Conservation (phyloP, 2,888 invertebrate species). For the Sminthurides aquaticus region DNA sequence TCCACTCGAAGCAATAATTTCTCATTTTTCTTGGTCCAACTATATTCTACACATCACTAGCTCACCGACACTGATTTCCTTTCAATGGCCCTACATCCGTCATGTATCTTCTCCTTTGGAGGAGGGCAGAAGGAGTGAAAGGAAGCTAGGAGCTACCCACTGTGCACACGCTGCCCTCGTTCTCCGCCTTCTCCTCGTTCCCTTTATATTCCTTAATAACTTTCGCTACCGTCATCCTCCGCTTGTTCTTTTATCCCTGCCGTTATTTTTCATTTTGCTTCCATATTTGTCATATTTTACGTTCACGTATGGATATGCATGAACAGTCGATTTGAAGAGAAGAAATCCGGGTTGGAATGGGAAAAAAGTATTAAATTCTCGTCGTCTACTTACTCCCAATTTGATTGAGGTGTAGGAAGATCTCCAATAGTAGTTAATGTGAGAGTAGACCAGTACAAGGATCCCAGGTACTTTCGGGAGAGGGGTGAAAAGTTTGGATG, state of each 20-base stretch:
- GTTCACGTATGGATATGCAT: too few relatives aligned
- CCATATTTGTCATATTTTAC: too few relatives aligned
- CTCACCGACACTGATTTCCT: not conserved
- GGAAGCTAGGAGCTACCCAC: too few relatives aligned
- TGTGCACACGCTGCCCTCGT: too few relatives aligned
- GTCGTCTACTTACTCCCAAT: slow-evolving; percentile 94
- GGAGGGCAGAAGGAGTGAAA: not conserved
- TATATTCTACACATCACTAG: not conserved
- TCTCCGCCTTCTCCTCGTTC: too few relatives aligned
- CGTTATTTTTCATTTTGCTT: too few relatives aligned
- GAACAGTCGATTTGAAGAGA: too few relatives aligned
- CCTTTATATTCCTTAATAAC: too few relatives aligned
- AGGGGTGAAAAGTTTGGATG: slow-evolving; percentile 79
- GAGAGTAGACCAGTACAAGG: slow-evolving; percentile 92
- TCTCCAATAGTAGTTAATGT: slow-evolving; percentile 94
- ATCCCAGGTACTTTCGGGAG: slow-evolving; percentile 86
- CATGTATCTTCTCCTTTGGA: not conserved
- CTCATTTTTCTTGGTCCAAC: not conserved
- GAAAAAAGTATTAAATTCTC: too few relatives aligned
- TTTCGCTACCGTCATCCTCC: too few relatives aligned
- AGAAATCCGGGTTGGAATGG: too few relatives aligned
- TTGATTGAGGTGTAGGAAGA: slow-evolving; percentile 88
- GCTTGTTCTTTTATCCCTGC: too few relatives aligned
- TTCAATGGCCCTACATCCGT: slow-evolving; percentile 2
- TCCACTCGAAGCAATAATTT: not conserved